Conservation (phyloP, 2,888 invertebrate species). For the Cephus nigrinus region DNA sequence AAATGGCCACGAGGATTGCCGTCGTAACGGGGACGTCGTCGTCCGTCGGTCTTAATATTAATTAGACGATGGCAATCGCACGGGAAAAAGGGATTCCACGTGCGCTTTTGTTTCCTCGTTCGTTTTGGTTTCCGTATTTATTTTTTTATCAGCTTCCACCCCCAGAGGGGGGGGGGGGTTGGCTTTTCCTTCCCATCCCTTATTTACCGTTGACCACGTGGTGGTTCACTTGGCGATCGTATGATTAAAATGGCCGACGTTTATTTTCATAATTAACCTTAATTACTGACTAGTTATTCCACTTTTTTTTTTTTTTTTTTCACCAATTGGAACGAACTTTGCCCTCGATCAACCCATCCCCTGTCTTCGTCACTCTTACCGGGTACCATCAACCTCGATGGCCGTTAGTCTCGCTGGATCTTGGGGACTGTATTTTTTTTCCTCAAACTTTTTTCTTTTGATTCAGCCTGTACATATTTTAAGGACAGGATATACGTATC, state of each 20-base stretch:
- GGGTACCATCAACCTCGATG: not conserved
- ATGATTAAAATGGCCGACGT: not conserved
- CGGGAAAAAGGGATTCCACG: not conserved
- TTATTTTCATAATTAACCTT: not conserved
- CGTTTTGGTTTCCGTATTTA: not conserved
- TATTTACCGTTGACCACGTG: not conserved
- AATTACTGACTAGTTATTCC: not conserved
- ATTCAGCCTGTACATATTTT: not conserved
- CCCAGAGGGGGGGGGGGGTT: not conserved
- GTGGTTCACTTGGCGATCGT: not conserved
- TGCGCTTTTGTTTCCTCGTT: not conserved
- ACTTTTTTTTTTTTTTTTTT: not conserved
- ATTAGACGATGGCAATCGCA: not conserved
- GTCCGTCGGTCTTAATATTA: not conserved
- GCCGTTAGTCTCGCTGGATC: not conserved
- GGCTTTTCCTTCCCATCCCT: not conserved
- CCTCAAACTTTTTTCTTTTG: not conserved
- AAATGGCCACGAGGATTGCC: not conserved
- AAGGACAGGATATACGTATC: not conserved
- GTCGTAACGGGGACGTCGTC: not conserved
- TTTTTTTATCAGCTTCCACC: not conserved
- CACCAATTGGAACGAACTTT: not conserved
- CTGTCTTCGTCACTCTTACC: not conserved
- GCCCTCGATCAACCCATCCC: not conserved
- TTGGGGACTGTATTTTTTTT: not conserved